phyloP scores from a whole-genome alignment of 37 sponge, comb jelly and placozoan species.

The Haliclona indistincta region DNA sequence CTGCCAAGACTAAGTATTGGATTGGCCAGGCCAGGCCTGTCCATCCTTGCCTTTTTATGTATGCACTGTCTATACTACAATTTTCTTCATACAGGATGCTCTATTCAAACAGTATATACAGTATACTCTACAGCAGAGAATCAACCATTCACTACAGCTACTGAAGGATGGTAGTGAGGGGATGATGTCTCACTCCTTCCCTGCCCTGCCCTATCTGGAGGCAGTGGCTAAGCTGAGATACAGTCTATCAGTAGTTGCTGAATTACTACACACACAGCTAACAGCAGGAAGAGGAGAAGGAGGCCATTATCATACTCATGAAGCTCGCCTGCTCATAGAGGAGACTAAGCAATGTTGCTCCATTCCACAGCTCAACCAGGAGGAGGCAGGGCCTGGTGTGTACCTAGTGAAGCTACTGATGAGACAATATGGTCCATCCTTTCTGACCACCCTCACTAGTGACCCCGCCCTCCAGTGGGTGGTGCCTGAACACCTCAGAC shows the following conservation, averaged over 20 bases:
- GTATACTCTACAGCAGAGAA: conserved; percentile 1
- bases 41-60: conserved; percentile 4
- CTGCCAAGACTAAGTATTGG: too few species aligned
- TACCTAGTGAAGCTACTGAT: conserved; percentile 67
- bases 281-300: background rate
- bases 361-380: conserved; percentile 1
- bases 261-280: conserved; percentile 17
- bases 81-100: conserved; percentile 56
- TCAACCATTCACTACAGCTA: background rate
- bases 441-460: conserved; percentile 15
- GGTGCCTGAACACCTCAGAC: conserved; percentile 29
- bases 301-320: background rate
- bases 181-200: too few species aligned
- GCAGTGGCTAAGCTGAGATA: conserved; percentile 53
- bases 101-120: conserved; percentile 14
- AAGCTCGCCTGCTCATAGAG: background rate
- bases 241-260: conserved; percentile 44
- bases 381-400: conserved; percentile 23
- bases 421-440: conserved; percentile 52
- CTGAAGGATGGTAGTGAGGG: conserved; percentile 3
- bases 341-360: conserved; percentile 18
- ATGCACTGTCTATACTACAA: background rate
- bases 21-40: too few species aligned
- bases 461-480: conserved; percentile 35
- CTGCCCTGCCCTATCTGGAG: conserved; percentile 40